Evolutionary conservation across 2,888 invertebrate species (phyloP), one percentile per base, ranked within the genome.

Genomic region (Amiota mariae): DNA sequence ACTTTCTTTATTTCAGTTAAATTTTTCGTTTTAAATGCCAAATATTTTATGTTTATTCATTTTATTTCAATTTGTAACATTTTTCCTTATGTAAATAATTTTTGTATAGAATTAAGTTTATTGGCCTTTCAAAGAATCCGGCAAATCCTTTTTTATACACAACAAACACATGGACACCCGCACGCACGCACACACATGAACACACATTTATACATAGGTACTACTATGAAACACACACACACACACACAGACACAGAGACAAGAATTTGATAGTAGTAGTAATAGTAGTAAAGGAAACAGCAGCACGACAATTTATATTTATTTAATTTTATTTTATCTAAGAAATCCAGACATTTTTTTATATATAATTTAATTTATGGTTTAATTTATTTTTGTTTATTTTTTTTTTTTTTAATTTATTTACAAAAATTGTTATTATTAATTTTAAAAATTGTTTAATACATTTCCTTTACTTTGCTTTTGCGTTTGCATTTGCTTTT

Each of bases 321-420:
- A 51, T 12, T 51, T 51, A 8, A n/a, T 51, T 51, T 51, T 51
- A n/a, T 12, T 51, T 51, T 51, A 11, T 51, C 2, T 13, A 13
- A 51, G 12, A 51, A n/a, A 51, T n/a, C 2, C 12, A 4, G 8
- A 51, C 3, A 6, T 12, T n/a, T n/a, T 51, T 51, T 8, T 51
- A 3, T 4, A 51, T 51, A 51, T 51, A 8, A 8, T 51, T 51
- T 51, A 4, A 8, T 51, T 12, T n/a, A 3, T 73, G 72, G 72
- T 74, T 76, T 71, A 73, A 72, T 68, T 74, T 74, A 59, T 72
- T 72, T 76, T 75, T 76, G 77, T 75, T 76, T 75, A 77, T 74
- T 77, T 76, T 73, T 82, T 79, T 76, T 76, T 72, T 75, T n/a
- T n/a, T n/a, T n/a, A n/a, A n/a, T n/a, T 72, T 63, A 76, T 72